These are phyloP conservation scores for Cosmopolites sordidus DNA, from an alignment of 2,888 invertebrate genomes.

Conservation along the genomic window DNA sequence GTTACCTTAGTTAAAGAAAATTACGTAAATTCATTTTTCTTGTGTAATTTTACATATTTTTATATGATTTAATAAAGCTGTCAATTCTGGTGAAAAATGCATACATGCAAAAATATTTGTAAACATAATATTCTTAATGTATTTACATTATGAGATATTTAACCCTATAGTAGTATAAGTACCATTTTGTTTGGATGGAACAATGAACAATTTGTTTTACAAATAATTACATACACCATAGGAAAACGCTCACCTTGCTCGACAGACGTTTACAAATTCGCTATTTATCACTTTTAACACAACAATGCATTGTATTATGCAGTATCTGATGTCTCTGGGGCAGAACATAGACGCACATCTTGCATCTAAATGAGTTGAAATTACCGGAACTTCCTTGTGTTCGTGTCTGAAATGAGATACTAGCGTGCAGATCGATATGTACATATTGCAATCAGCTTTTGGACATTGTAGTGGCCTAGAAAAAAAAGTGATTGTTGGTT, in stretches of 20 bases:
- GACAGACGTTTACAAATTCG: conserved; percentile 10
- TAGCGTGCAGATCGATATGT: conserved; percentile 53
- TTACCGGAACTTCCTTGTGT: conserved; percentile 45
- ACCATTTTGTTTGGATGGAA: too few relatives aligned
- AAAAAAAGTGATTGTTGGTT: too few relatives aligned
- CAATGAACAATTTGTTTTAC: too few relatives aligned
- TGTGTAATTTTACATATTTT: too few relatives aligned
- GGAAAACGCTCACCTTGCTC: conserved; percentile 12
- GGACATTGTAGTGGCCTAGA: conserved; percentile 53
- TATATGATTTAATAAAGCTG: too few relatives aligned
- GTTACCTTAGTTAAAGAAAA: too few relatives aligned
- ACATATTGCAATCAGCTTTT: conserved; percentile 51
- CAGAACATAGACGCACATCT: conserved; percentile 40
- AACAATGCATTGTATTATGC: conserved; percentile 38
- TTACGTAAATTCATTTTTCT: too few relatives aligned
- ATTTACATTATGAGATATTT: too few relatives aligned
- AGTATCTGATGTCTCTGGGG: conserved; percentile 37
- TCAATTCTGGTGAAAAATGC: too few relatives aligned
- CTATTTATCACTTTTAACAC: conserved; percentile 29
- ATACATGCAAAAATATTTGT: too few relatives aligned
- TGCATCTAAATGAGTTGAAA: conserved; percentile 37
- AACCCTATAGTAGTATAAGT: too few relatives aligned
- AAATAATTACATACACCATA: neutral
- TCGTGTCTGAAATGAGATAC: conserved; percentile 56
- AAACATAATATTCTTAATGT: too few relatives aligned